Evolutionary conservation across 1,140 invertebrate genomes (phyloP).

Genomic region (Drosophila kurseongensis): DNA sequence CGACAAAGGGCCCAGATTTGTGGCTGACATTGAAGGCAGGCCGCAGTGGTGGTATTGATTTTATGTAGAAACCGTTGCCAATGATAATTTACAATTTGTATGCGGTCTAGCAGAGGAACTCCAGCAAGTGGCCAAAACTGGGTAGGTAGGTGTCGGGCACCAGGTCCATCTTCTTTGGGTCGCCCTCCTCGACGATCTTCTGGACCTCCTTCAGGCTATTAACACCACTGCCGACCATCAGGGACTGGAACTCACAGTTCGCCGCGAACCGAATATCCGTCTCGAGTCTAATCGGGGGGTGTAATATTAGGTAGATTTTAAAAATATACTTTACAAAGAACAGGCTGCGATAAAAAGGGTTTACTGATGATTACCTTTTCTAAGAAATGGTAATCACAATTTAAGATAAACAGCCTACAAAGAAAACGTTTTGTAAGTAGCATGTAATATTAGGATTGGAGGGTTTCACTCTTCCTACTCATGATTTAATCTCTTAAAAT

Average conservation of each 20-base stretch:
- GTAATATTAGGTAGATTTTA: neutral
- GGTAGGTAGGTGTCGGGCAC: slow-evolving; percentile 64
- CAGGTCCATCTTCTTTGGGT: slow-evolving; percentile 22
- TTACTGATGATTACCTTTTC: too few relatives aligned
- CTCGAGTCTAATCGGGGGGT: slow-evolving; percentile 17
- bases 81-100: slow-evolving; percentile 66
- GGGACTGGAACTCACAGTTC: slow-evolving; percentile 61
- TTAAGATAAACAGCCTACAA: too few relatives aligned
- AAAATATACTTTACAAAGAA: neutral
- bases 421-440: too few relatives aligned
- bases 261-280: slow-evolving; percentile 57
- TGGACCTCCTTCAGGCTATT: slow-evolving; percentile 37
- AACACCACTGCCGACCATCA: slow-evolving; percentile 60
- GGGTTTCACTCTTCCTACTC: too few relatives aligned
- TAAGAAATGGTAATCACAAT: too few relatives aligned
- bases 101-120: slow-evolving; percentile 57
- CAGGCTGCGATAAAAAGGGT: too few relatives aligned
- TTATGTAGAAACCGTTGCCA: slow-evolving; percentile 31
- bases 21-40: slow-evolving; percentile 26
- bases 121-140: slow-evolving; percentile 23
- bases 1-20: slow-evolving; percentile 33
- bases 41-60: slow-evolving; percentile 53
- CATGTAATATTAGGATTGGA: too few relatives aligned
- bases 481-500: too few relatives aligned
- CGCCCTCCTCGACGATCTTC: slow-evolving; percentile 16